Base-by-base conservation (phyloP, 1,140 invertebrate genomes). In the Ceratoteleas bidentatus region DNA sequence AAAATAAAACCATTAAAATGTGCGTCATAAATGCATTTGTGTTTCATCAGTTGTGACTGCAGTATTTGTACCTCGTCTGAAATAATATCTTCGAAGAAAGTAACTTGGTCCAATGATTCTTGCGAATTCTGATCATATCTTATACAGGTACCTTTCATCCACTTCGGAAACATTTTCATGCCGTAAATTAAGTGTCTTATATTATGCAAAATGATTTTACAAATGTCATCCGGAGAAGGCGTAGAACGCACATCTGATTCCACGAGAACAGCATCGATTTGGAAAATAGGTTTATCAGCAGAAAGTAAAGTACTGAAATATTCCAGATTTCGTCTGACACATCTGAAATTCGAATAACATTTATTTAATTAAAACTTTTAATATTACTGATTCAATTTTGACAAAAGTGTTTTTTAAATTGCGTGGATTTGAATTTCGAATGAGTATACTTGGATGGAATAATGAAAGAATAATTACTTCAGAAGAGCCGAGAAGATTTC, bases 81-180 rank as follows among this genome's bases (percentile, higher is more conserved):
- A 10, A 95, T 91, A 0, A 98, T 91, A 83, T 98, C 97, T 50
- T 96, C 94, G 77, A 95, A 97, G 88, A 95, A 97, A 1, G 92
- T 93, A 90, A 95, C 93, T 87, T 91, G 89, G 0, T 94, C 86
- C 49, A 91, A 85, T 84, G 33, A 33, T 34, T 93, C 60, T 93
- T 93, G 40, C 10, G 2, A 32, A 36, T 93, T 61, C 93, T 93
- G 40, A 6, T 0, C n/a, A 15, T 57, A 73, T 58, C 5, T 47
- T 0, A 96, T 86, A 87, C 97, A 98, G n/a, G 95, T 96, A 9
- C 94, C 94, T 72, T 94, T 92, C 95, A 96, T 95, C 97, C 97
- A 98, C 9, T 97, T 93, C 0, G 95, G 93, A 88, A 98, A 97
- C 5, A 91, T 84, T 86, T 95, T 96, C 5, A 96, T 87, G 77